Percentiles rank a stretch among this genome's conserved stretches.
Conservation (phyloP, 2,113 vertebrate species). For the Vidua chalybeata region DNA sequence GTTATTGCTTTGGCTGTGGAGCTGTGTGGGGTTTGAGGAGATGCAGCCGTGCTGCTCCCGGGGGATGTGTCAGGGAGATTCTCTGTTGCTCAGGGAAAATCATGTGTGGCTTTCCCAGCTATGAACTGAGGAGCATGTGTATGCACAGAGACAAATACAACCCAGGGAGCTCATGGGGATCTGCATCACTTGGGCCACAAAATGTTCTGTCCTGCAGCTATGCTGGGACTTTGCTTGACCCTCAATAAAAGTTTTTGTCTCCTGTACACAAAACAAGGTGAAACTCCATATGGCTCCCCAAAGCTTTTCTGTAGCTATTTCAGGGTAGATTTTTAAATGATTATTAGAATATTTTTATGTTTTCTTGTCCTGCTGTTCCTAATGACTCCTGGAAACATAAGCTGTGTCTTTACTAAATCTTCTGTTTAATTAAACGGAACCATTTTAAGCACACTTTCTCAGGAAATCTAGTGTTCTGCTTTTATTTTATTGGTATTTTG, state of each 20-base stretch:
- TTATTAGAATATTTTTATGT: neutral
- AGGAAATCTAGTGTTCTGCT: neutral
- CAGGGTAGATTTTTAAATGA: neutral
- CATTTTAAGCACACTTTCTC: neutral
- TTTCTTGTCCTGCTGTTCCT: slow-evolving; percentile 41
- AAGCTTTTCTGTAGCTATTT: neutral
- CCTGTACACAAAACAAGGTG: neutral
- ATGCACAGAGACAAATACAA: neutral
- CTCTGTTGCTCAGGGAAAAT: slow-evolving; percentile 11
- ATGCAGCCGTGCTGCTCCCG: neutral
- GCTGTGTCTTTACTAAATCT: slow-evolving; percentile 16
- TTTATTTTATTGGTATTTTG: neutral
- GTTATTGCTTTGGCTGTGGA: slow-evolving; percentile 59
- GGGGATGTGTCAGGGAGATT: slow-evolving; percentile 20
- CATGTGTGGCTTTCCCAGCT: neutral
- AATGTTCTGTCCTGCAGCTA: neutral
- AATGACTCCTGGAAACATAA: slow-evolving; percentile 26
- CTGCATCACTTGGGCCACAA: neutral
- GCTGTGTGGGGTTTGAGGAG: slow-evolving; percentile 50
- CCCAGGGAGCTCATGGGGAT: neutral
- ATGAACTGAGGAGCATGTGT: neutral
- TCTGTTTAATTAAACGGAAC: neutral
- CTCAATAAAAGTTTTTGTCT: neutral
- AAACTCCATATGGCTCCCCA: neutral
- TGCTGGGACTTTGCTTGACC: neutral